A percentile compares a stretch with the other conserved stretches of the same genome.
These are phyloP conservation scores for Calcarius ornatus DNA, from an alignment of 2,113 vertebrate species.

Conservation along the genomic window DNA sequence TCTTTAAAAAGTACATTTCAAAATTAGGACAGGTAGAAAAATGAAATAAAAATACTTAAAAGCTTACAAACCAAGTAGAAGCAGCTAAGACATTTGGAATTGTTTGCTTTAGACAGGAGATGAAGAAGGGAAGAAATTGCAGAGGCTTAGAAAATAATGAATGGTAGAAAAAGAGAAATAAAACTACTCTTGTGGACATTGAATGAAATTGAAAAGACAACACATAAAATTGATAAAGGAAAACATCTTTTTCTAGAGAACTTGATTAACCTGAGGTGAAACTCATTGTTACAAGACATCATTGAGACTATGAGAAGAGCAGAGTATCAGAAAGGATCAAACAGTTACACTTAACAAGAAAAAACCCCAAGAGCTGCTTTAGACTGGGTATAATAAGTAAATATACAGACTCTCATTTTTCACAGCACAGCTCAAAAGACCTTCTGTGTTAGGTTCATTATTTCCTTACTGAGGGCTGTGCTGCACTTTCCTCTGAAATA, in stretches of 20 bases:
- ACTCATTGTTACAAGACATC: neutral
- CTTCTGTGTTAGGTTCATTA: neutral
- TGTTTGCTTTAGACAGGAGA: neutral
- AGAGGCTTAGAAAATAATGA: neutral
- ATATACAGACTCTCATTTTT: neutral
- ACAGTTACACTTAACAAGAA: neutral
- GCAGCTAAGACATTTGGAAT: neutral
- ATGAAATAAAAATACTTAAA: neutral
- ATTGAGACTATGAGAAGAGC: neutral
- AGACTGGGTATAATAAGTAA: neutral
- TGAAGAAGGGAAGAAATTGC: neutral
- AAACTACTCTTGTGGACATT: neutral
- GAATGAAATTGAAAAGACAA: neutral
- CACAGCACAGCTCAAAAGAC: neutral
- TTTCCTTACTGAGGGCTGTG: neutral
- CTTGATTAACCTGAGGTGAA: slow-evolving; percentile 2
- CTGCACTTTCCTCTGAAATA: neutral
- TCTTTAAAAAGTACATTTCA: neutral
- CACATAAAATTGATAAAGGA: neutral
- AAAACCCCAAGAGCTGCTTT: neutral
- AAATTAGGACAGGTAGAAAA: neutral
- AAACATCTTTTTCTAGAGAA: neutral
- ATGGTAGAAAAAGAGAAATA: neutral
- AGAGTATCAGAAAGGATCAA: neutral
- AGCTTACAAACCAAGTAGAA: neutral